These are phyloP conservation scores for Eptatretus atami DNA, from an alignment of 2,797 vertebrate genomes.

Conservation along the genomic window DNA sequence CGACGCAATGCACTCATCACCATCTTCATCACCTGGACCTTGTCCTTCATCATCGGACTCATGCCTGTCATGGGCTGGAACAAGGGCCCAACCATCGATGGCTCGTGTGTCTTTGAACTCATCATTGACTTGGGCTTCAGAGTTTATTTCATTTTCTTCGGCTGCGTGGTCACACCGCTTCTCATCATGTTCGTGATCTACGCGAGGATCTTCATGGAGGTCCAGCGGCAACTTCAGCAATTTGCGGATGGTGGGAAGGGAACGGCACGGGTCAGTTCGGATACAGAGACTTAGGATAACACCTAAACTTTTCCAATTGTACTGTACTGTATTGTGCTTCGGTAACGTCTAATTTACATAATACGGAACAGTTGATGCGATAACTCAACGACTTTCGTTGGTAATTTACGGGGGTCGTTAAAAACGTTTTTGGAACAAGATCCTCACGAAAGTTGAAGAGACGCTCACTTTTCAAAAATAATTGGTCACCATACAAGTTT, in stretches of 20 bases:
- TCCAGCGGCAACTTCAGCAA: conserved; percentile 18
- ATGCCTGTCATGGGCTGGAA: conserved; percentile 31
- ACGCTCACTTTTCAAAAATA: no score
- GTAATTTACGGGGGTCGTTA: no score
- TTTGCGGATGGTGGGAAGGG: conserved; percentile 11
- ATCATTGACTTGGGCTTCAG: conserved; percentile 21
- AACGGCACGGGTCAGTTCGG: no score
- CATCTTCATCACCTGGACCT: conserved; percentile 20
- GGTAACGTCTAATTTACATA: no score
- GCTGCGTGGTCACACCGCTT: conserved; percentile 19
- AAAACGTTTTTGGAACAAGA: no score
- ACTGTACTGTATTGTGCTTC: no score
- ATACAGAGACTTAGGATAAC: no score
- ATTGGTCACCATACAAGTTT: no score
- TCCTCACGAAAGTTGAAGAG: no score
- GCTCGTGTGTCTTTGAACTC: conserved; percentile 19
- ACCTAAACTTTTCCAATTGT: no score
- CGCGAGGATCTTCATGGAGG: conserved; percentile 17
- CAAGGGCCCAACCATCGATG: conserved; percentile 12
- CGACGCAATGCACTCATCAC: conserved; percentile 17
- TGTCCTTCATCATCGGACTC: conserved; percentile 17
- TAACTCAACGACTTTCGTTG: no score
- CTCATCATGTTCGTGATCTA: conserved; percentile 27
- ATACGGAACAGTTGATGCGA: no score
- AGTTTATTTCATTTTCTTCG: conserved; percentile 21